Conservation (phyloP, 2,797 vertebrate species). For the Hyperoplus lanceolatus region DNA sequence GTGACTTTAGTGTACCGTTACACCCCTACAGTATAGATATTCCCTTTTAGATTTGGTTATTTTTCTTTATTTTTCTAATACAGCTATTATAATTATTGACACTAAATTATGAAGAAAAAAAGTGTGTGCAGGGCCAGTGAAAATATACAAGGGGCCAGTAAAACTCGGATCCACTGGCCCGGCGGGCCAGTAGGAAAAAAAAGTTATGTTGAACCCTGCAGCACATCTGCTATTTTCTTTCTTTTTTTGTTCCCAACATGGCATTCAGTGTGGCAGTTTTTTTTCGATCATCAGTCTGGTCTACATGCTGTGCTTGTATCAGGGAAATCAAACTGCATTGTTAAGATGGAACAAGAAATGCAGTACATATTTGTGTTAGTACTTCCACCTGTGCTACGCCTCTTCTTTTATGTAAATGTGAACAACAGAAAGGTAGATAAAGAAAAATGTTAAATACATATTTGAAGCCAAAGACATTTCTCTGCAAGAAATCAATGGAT, state of each 20-base stretch:
- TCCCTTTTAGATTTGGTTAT: too few relatives aligned
- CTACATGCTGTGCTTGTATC: conserved; percentile 4
- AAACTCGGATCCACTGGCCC: too few relatives aligned
- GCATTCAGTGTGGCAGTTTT: conserved; percentile 4
- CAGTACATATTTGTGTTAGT: neutral
- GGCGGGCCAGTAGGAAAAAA: too few relatives aligned
- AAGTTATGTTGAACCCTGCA: too few relatives aligned
- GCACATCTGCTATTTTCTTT: conserved; percentile 37
- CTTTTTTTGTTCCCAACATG: conserved; percentile 27
- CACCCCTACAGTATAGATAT: too few relatives aligned
- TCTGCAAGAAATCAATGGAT: neutral
- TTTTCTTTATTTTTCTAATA: too few relatives aligned
- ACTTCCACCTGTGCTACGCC: neutral
- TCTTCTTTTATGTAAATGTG: neutral
- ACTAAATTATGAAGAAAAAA: too few relatives aligned
- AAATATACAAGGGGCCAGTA: too few relatives aligned
- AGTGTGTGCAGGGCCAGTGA: too few relatives aligned
- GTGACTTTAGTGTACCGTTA: too few relatives aligned
- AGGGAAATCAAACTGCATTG: conserved; percentile 22
- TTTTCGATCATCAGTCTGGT: conserved; percentile 6
- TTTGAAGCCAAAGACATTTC: neutral
- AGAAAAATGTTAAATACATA: neutral
- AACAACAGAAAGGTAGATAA: neutral
- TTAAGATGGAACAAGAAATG: conserved; percentile 23
- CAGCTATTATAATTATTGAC: too few relatives aligned